Percentiles rank a stretch among this genome's conserved stretches.
Conservation (phyloP, 2,113 vertebrate genomes). For the Genyomyrus donnyi region DNA sequence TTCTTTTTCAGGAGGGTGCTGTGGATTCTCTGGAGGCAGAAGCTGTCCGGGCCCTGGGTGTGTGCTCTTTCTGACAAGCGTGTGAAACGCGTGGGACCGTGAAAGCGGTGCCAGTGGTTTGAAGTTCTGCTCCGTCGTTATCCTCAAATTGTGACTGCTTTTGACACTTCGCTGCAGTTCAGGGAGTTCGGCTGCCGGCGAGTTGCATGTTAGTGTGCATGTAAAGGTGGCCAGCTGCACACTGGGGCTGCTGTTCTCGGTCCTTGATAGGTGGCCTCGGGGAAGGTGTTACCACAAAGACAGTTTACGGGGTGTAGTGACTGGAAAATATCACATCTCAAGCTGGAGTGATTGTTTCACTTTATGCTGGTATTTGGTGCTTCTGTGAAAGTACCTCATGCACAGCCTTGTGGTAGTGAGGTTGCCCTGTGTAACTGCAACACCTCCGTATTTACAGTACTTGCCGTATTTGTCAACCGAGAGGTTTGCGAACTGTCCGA, state of each 20-base stretch:
- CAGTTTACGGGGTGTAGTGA: background rate
- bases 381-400: background rate
- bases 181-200: constrained; percentile 18
- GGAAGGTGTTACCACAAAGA: background rate
- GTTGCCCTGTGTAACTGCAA: background rate
- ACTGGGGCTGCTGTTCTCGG: background rate
- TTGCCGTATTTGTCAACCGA: background rate
- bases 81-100: constrained; percentile 43
- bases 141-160: constrained; percentile 55
- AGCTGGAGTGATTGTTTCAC: background rate
- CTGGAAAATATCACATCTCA: background rate
- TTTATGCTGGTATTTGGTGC: background rate
- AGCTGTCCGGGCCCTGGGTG: background rate
- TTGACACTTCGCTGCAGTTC: constrained; percentile 39
- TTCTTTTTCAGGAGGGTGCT: background rate
- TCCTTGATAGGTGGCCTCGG: background rate
- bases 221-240: background rate
- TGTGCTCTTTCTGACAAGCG: background rate
- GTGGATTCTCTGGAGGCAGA: background rate
- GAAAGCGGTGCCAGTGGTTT: constrained; percentile 35
- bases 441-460: background rate
- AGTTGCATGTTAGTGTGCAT: background rate
- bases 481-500: background rate
- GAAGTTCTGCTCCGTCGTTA: constrained; percentile 51
- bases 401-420: background rate